Evolutionary conservation across 2,797 vertebrate genomes (phyloP).

Genomic region (Lepilemur septentrionalis): DNA sequence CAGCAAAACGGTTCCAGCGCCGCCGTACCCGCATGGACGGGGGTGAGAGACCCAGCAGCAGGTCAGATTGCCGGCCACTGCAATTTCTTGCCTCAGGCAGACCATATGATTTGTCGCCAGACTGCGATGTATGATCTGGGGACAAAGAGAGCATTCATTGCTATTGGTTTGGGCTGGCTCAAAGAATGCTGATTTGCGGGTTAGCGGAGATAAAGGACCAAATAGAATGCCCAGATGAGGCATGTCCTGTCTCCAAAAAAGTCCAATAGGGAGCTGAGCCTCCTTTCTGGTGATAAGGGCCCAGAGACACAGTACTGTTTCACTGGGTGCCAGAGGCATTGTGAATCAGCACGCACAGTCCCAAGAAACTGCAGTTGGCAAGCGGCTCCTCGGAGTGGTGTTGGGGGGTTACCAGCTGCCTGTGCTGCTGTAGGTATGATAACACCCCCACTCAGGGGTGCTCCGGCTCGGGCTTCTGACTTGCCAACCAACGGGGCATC

Average conservation of each 20-base stretch:
- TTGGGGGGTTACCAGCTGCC: not conserved
- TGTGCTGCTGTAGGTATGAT: not conserved
- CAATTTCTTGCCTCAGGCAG: not conserved
- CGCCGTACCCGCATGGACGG: not conserved
- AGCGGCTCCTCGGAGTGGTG: not conserved
- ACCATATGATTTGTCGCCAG: not conserved
- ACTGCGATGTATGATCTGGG: not conserved
- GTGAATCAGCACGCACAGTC: not conserved
- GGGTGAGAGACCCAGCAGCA: not conserved
- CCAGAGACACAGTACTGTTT: not conserved
- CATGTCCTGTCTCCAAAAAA: not conserved
- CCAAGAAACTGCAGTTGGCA: not conserved
- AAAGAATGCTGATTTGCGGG: slow-evolving; percentile 37
- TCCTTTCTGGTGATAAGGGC: not conserved
- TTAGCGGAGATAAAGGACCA: not conserved
- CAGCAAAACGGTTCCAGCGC: not conserved
- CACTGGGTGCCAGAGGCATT: not conserved
- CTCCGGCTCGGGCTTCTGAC: not conserved
- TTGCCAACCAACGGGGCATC: not conserved
- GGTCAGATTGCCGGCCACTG: not conserved
- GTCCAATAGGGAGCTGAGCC: not conserved
- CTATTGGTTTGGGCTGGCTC: not conserved
- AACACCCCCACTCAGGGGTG: too few relatives aligned
- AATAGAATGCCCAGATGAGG: not conserved
- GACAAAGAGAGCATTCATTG: slow-evolving; percentile 33